Evolutionary conservation across 1,140 invertebrate genomes (phyloP).

Genomic region (Proctacanthus coquilletti): DNA sequence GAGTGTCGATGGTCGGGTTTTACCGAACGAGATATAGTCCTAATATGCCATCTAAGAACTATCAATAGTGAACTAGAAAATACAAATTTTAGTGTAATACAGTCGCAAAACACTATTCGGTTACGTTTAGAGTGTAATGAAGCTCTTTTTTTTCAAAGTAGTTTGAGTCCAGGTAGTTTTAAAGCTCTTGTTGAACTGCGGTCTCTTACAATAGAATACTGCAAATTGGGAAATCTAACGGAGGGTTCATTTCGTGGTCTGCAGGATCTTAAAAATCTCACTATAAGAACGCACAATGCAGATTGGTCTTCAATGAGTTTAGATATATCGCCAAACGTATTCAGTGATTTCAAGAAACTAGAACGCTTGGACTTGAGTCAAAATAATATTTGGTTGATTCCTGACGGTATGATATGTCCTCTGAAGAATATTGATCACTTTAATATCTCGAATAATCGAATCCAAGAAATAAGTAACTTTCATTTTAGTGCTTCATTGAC

Average conservation of each 20-base stretch:
- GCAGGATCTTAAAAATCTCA: constrained; percentile 64
- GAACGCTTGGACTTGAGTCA: constrained; percentile 69
- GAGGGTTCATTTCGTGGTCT: constrained; percentile 69
- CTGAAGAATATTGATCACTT: constrained; percentile 58
- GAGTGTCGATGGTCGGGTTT: constrained; percentile 66
- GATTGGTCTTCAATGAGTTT: constrained; percentile 76
- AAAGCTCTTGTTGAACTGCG: constrained; percentile 62
- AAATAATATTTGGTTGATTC: constrained; percentile 76
- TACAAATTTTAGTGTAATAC: constrained; percentile 77
- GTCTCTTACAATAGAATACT: constrained; percentile 75
- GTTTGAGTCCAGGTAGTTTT: constrained; percentile 70
- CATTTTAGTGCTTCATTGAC: constrained; percentile 49
- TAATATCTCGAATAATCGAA: constrained; percentile 66
- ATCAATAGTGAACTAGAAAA: constrained; percentile 81
- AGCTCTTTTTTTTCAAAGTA: constrained; percentile 71
- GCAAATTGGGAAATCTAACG: constrained; percentile 76
- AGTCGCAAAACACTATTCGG: constrained; percentile 70
- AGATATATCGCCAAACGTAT: constrained; percentile 58
- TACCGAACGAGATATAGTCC: constrained; percentile 49
- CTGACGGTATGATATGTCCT: constrained; percentile 66
- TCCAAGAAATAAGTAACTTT: constrained; percentile 61
- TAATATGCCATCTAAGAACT: constrained; percentile 63
- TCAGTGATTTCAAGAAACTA: constrained; percentile 51
- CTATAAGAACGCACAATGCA: constrained; percentile 73
- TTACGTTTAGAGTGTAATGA: constrained; percentile 70